Conservation (phyloP, 2,888 invertebrate genomes). For the Harmothoe impar region DNA sequence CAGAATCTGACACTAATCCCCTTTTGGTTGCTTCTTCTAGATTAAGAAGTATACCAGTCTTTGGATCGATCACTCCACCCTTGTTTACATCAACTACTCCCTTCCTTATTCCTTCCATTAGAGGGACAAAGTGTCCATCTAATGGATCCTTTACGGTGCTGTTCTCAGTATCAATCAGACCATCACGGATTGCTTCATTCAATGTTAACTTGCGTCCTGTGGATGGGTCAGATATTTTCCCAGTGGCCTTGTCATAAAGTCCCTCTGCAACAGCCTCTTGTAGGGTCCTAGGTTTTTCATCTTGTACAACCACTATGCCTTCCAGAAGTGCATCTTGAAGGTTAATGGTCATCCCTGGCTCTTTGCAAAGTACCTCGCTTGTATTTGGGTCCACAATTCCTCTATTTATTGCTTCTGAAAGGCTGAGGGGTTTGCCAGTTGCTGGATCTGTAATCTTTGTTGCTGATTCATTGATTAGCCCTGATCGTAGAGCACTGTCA, state of each 20-base stretch:
- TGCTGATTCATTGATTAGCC: neutral
- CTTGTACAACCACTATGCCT: neutral
- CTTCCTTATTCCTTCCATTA: constrained; percentile 46
- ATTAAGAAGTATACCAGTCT: neutral
- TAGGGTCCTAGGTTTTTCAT: neutral
- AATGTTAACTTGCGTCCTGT: constrained; percentile 22
- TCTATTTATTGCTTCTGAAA: constrained; percentile 87
- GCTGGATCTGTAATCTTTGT: constrained; percentile 73
- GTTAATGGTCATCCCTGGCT: neutral
- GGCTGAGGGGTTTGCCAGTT: constrained; percentile 87
- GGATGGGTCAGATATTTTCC: constrained; percentile 86
- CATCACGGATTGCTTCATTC: constrained; percentile 26
- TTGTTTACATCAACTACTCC: constrained; percentile 59
- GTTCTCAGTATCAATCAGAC: constrained; percentile 15
- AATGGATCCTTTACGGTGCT: constrained; percentile 35
- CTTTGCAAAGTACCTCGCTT: neutral
- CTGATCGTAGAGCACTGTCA: constrained; percentile 73
- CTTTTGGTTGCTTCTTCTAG: constrained; percentile 18
- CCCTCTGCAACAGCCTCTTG: neutral
- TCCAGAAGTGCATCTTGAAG: neutral
- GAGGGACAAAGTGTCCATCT: neutral
- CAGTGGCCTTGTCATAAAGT: constrained; percentile 75
- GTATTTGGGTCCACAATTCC: constrained; percentile 79
- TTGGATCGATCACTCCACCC: constrained; percentile 56
- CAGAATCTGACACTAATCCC: neutral